Percentiles rank a stretch among this genome's conserved stretches.
Conservation (phyloP, 2,113 vertebrate species). For the Amphilophus citrinellus region DNA sequence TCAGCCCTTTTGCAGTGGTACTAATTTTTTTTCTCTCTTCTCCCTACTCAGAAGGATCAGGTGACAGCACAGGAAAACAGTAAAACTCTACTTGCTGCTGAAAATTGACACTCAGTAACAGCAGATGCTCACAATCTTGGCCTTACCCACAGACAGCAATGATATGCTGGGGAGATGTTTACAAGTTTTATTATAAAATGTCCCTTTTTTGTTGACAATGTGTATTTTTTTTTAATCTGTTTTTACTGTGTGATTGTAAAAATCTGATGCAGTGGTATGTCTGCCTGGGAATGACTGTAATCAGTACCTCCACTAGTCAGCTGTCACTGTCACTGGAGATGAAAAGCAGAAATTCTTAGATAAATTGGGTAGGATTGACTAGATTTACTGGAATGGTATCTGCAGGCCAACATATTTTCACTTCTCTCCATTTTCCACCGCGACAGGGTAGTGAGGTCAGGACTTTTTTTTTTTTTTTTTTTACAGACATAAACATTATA, state of each 20-base stretch:
- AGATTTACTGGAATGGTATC: background rate
- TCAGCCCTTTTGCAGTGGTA: background rate
- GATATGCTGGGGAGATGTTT: constrained; percentile 49
- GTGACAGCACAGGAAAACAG: constrained; percentile 32
- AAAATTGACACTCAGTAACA: constrained; percentile 28
- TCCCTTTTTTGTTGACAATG: constrained; percentile 1
- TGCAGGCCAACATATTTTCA: background rate
- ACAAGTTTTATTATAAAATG: constrained; percentile 39
- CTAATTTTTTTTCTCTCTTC: background rate
- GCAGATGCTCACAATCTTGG: background rate
- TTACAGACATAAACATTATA: background rate
- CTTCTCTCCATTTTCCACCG: too few species aligned
- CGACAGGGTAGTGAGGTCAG: background rate
- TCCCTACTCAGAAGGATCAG: constrained; percentile 46
- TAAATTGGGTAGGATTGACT: background rate
- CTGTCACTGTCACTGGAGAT: background rate
- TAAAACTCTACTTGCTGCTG: constrained; percentile 35
- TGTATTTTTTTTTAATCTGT: background rate
- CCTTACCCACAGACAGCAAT: background rate
- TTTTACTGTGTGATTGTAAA: background rate
- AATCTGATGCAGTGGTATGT: background rate
- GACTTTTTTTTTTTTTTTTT: too few species aligned
- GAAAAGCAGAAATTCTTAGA: background rate
- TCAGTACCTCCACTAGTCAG: constrained; percentile 3
- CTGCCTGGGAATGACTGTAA: background rate